These are phyloP conservation scores for Calliphora vomitoria DNA, from an alignment of 2,888 invertebrate species.

Conservation along the genomic window DNA sequence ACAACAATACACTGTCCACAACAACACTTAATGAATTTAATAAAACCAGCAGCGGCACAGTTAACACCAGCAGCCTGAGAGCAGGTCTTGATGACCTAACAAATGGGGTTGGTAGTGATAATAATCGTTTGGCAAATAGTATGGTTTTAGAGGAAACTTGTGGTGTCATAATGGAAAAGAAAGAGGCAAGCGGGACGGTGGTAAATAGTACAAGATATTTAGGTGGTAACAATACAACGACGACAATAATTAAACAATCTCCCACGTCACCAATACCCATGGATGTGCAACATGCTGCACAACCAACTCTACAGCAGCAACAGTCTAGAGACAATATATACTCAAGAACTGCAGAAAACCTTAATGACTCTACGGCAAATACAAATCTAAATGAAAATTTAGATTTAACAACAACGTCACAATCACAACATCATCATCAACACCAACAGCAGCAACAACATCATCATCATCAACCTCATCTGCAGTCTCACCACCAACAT, in stretches of 20 bases:
- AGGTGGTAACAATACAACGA: constrained; percentile 72
- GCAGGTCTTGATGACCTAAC: constrained; percentile 42
- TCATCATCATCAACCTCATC: constrained; percentile 63
- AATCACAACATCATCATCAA: constrained; percentile 58
- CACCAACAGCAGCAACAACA: constrained; percentile 66
- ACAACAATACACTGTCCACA: constrained; percentile 65
- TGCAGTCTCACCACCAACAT: constrained; percentile 63
- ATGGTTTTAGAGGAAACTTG: constrained; percentile 46
- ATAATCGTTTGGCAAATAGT: constrained; percentile 36
- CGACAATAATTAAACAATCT: constrained; percentile 77
- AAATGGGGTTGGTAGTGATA: constrained; percentile 34
- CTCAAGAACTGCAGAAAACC: constrained; percentile 56
- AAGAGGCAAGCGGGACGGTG: constrained; percentile 48
- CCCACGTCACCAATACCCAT: constrained; percentile 76
- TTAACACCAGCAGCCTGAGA: constrained; percentile 10
- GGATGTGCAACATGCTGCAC: constrained; percentile 56
- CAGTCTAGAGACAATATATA: constrained; percentile 70
- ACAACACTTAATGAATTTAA: constrained; percentile 73
- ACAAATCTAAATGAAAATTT: constrained; percentile 56
- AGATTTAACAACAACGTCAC: constrained; percentile 71
- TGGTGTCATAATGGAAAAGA: constrained; percentile 67
- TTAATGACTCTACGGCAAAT: constrained; percentile 59
- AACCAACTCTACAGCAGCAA: constrained; percentile 54
- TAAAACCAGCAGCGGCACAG: constrained; percentile 71
- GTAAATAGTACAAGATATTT: constrained; percentile 68